Evolutionary conservation across 2,888 invertebrate species (phyloP).

Genomic region (Volucella inanis): DNA sequence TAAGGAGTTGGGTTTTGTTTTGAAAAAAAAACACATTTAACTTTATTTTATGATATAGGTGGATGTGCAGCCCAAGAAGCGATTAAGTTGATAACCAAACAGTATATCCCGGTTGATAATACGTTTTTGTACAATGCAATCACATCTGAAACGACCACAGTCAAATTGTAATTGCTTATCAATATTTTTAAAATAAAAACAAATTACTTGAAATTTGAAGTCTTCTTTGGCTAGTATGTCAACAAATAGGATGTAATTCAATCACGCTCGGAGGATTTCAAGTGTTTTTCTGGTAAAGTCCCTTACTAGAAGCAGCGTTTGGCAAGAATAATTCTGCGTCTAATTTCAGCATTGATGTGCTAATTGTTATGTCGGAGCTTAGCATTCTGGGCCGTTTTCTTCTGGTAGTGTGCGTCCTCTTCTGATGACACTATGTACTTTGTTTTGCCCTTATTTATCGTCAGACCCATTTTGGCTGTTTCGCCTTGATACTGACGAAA

Average conservation of each 20-base stretch:
- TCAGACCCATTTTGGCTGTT: too few species aligned
- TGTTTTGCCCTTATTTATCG: too few species aligned
- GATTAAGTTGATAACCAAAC: constrained; percentile 96
- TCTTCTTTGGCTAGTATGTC: not conserved
- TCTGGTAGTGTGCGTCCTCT: too few species aligned
- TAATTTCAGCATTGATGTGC: too few species aligned
- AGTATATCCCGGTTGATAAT: constrained; percentile 98
- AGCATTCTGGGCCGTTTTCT: too few species aligned
- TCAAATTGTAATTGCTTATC: constrained; percentile 86
- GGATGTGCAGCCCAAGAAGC: constrained; percentile 98
- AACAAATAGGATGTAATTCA: not conserved
- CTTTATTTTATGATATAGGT: constrained; percentile 83
- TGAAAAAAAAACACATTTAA: not conserved
- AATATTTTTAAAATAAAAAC: constrained; percentile 23
- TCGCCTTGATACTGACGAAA: too few species aligned
- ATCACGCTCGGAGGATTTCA: too few species aligned
- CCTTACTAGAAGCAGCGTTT: too few species aligned
- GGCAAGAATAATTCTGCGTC: too few species aligned
- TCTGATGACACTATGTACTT: too few species aligned
- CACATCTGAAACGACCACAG: constrained; percentile 92
- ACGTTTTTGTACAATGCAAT: constrained; percentile 98
- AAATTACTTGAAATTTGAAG: not conserved
- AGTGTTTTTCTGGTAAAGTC: too few species aligned
- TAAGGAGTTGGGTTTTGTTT: constrained; percentile 76
- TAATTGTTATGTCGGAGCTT: too few species aligned